Evolutionary conservation across 2,113 vertebrate species (phyloP).

Genomic region (Saiga tatarica): DNA sequence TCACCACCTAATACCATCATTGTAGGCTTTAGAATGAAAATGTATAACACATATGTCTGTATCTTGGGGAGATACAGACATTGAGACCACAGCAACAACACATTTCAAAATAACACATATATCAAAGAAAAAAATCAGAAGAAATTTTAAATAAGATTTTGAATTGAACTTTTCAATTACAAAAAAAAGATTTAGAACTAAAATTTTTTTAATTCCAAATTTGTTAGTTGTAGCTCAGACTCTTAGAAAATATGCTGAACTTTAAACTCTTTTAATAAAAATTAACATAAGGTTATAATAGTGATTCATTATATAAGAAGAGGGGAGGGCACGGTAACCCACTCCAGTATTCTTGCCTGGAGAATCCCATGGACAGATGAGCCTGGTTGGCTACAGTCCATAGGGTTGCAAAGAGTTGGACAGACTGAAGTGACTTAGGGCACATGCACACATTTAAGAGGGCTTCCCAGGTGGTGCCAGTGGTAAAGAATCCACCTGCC

Average conservation of each 20-base stretch:
- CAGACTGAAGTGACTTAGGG: background rate
- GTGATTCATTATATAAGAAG: background rate
- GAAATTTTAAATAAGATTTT: background rate
- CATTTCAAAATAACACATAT: background rate
- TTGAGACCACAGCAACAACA: background rate
- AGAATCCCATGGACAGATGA: background rate
- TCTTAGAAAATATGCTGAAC: background rate
- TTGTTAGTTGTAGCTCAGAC: background rate
- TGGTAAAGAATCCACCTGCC: background rate
- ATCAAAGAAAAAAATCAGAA: background rate
- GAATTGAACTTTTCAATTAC: background rate
- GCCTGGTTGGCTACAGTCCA: background rate
- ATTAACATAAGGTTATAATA: background rate
- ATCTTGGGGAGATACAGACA: background rate
- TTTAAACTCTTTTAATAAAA: background rate
- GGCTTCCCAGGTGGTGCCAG: background rate
- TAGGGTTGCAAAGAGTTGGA: background rate
- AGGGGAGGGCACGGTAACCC: background rate
- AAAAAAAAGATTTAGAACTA: background rate
- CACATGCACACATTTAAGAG: background rate
- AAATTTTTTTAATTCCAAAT: background rate
- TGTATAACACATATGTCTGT: background rate
- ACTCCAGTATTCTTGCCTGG: background rate
- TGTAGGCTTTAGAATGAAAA: background rate
- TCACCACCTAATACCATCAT: background rate